These are phyloP conservation scores for Synergus umbraculus DNA, from an alignment of 2,888 invertebrate species.

Conservation along the genomic window DNA sequence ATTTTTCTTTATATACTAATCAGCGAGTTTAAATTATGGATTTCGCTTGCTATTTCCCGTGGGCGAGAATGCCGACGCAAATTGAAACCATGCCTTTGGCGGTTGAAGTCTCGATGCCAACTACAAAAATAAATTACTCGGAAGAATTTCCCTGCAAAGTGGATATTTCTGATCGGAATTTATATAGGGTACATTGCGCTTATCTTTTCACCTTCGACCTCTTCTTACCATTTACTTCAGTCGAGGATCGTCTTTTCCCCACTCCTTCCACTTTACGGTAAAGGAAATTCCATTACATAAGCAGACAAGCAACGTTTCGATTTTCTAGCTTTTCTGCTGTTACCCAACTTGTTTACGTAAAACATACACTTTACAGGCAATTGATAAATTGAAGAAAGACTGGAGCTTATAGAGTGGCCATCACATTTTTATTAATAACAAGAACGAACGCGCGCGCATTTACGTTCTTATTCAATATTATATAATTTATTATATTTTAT, in stretches of 20 bases:
- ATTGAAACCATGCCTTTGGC: neutral
- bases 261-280: neutral
- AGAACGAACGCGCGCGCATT: too few relatives aligned
- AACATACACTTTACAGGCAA: neutral
- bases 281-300: conserved; percentile 1
- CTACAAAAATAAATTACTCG: neutral
- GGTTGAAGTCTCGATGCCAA: neutral
- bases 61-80: neutral
- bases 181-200: neutral
- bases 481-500: too few relatives aligned
- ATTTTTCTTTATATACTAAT: neutral
- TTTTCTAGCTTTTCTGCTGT: neutral
- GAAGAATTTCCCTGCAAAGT: conserved; percentile 55
- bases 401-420: too few relatives aligned
- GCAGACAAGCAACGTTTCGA: conserved; percentile 4
- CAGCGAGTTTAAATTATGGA: neutral
- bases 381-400: too few relatives aligned
- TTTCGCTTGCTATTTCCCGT: neutral
- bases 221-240: neutral
- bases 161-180: conserved; percentile 56
- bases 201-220: neutral
- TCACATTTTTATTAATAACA: too few relatives aligned
- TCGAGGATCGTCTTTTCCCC: conserved; percentile 1
- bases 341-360: neutral
- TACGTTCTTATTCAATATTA: too few relatives aligned